Conservation (phyloP, 2,797 vertebrate genomes). For the Poecilia velifera region DNA sequence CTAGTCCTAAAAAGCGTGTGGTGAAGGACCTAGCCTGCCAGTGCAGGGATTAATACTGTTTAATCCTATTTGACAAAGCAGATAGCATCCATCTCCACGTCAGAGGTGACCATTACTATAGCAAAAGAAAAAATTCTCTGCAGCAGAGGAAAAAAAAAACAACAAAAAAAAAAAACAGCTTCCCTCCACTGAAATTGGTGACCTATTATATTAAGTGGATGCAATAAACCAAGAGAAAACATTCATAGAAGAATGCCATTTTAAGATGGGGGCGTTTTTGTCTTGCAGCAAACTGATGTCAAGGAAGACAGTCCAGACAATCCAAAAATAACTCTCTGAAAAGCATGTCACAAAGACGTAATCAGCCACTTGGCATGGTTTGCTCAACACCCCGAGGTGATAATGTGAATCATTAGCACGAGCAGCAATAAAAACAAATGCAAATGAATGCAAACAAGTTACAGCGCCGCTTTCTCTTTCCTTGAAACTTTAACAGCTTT, state of each 20-base stretch:
- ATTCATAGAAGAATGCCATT: constrained; percentile 64
- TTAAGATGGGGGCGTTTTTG: constrained; percentile 56
- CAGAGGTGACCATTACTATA: not conserved
- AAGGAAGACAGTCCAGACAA: constrained; percentile 52
- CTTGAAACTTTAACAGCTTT: not conserved
- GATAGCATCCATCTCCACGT: not conserved
- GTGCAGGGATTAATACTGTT: not conserved
- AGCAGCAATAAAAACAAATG: constrained; percentile 27
- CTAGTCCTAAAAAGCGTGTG: not conserved
- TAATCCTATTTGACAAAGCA: not conserved
- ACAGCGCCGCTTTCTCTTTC: constrained; percentile 1
- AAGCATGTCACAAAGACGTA: constrained; percentile 35
- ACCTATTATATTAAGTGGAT: constrained; percentile 26
- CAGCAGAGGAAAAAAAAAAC: not conserved
- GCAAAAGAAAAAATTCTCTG: not conserved
- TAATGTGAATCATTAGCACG: constrained; percentile 58
- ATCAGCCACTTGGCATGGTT: constrained; percentile 32
- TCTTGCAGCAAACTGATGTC: constrained; percentile 66
- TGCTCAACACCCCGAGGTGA: constrained; percentile 46
- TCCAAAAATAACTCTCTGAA: constrained; percentile 64
- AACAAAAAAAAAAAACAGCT: constrained; percentile 1
- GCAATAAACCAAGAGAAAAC: constrained; percentile 46
- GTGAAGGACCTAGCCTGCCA: not conserved
- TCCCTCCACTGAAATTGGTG: not conserved
- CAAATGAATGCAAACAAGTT: constrained; percentile 16